Percentiles rank a stretch among this genome's conserved stretches.
Conservation (phyloP, 2,113 vertebrate species). For the Ifrita kowaldi region DNA sequence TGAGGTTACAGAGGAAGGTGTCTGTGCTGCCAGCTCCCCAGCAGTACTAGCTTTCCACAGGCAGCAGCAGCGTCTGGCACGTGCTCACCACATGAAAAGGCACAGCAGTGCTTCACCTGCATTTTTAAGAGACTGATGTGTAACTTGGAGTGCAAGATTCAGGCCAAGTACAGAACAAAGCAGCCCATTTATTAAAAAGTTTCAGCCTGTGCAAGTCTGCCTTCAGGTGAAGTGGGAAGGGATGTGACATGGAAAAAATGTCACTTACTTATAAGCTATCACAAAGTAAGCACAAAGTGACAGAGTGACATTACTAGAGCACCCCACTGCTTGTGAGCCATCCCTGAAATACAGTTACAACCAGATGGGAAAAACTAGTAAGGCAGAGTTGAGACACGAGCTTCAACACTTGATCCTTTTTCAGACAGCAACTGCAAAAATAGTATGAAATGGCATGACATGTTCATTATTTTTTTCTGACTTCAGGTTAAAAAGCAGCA, state of each 20-base stretch:
- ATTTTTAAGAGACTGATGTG: neutral
- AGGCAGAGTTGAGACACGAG: neutral
- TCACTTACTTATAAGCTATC: neutral
- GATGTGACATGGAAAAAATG: neutral
- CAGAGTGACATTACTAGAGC: neutral
- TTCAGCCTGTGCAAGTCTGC: neutral
- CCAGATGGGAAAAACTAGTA: neutral
- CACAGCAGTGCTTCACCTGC: fast-evolving
- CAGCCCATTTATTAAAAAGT: neutral
- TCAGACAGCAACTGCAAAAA: neutral
- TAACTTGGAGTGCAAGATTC: neutral
- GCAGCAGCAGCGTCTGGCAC: fast-evolving
- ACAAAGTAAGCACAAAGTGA: neutral
- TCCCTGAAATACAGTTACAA: neutral
- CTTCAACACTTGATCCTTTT: neutral
- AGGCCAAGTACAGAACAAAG: neutral
- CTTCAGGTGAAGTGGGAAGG: neutral
- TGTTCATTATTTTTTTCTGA: neutral
- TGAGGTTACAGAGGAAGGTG: neutral
- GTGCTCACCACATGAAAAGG: fast-evolving
- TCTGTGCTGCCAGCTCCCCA: neutral
- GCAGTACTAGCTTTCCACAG: neutral
- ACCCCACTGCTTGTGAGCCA: neutral
- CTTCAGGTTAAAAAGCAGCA: neutral
- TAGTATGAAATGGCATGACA: neutral